A percentile compares a stretch with the other conserved stretches of the same genome.
phyloP scores from a whole-genome alignment of 2,888 invertebrate species.

The Agrotis clavis region DNA sequence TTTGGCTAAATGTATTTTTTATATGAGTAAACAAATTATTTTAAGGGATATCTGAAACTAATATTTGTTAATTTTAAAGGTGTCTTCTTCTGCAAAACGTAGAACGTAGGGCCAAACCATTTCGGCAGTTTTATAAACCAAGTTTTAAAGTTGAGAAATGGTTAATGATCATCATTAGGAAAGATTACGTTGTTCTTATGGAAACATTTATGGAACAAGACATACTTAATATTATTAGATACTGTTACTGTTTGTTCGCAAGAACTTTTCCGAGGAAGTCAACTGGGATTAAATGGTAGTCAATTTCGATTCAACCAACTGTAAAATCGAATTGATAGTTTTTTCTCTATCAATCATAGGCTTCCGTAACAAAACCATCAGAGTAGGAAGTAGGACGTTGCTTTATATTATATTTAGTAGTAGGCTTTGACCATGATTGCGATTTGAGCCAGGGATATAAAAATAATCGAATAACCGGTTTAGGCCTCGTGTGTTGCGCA shows the following conservation, averaged over 20 bases:
- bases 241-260: not conserved
- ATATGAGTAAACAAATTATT: constrained; percentile 12
- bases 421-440: constrained; percentile 46
- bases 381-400: constrained; percentile 68
- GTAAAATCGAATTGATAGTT: constrained; percentile 73
- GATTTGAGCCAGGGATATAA: constrained; percentile 31
- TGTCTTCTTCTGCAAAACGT: not conserved
- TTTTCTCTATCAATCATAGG: constrained; percentile 58
- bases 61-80: constrained; percentile 3
- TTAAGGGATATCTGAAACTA: constrained; percentile 4
- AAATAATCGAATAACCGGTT: constrained; percentile 16
- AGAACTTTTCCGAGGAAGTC: constrained; percentile 63
- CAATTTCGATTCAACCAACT: constrained; percentile 68
- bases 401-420: constrained; percentile 46
- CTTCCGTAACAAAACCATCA: constrained; percentile 68
- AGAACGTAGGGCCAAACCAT: no score
- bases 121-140: no score
- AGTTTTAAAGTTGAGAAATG: not conserved
- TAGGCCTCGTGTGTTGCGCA: not conserved
- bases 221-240: not conserved
- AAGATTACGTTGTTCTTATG: constrained; percentile 11
- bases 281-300: constrained; percentile 45
- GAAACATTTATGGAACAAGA: not conserved
- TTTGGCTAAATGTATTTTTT: constrained; percentile 8
- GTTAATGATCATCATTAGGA: not conserved